A percentile compares a stretch with the other conserved stretches of the same genome.
Conservation (phyloP, 2,888 invertebrate species). For the Drosophila greeni region DNA sequence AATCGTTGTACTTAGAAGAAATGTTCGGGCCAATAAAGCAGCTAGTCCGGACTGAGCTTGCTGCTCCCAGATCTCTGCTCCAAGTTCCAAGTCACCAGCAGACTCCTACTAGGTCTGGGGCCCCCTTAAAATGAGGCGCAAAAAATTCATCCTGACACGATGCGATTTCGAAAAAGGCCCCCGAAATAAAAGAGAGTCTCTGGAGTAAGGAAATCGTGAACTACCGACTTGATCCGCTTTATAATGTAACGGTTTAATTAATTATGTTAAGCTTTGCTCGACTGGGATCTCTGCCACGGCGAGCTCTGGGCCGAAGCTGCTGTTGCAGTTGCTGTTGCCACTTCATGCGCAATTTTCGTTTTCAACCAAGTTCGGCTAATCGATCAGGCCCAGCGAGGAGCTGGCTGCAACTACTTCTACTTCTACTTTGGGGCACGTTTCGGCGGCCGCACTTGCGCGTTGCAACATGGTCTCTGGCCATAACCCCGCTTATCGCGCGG, state of each 20-base stretch:
- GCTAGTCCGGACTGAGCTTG: slow-evolving; percentile 27
- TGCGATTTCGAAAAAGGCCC: slow-evolving; percentile 61
- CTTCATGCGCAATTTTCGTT: slow-evolving; percentile 73
- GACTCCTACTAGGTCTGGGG: slow-evolving; percentile 5
- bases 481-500: slow-evolving; percentile 62
- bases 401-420: slow-evolving; percentile 10
- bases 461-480: slow-evolving; percentile 40
- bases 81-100: slow-evolving; percentile 28
- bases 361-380: slow-evolving; percentile 66
- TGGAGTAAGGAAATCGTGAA: slow-evolving; percentile 65
- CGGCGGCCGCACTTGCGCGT: slow-evolving; percentile 49
- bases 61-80: not conserved
- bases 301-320: slow-evolving; percentile 49
- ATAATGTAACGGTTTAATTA: slow-evolving; percentile 79
- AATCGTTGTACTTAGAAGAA: slow-evolving; percentile 71
- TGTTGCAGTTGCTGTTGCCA: slow-evolving; percentile 69
- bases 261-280: slow-evolving; percentile 74
- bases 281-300: slow-evolving; percentile 17
- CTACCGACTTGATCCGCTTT: slow-evolving; percentile 72
- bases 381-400: slow-evolving; percentile 62
- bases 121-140: slow-evolving; percentile 68
- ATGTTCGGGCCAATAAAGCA: slow-evolving; percentile 65
- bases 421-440: slow-evolving; percentile 13
- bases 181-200: slow-evolving; percentile 40
- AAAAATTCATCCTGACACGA: slow-evolving; percentile 74